phyloP scores from a whole-genome alignment of 1,140 invertebrate genomes.

The Harpegnathos saltator region DNA sequence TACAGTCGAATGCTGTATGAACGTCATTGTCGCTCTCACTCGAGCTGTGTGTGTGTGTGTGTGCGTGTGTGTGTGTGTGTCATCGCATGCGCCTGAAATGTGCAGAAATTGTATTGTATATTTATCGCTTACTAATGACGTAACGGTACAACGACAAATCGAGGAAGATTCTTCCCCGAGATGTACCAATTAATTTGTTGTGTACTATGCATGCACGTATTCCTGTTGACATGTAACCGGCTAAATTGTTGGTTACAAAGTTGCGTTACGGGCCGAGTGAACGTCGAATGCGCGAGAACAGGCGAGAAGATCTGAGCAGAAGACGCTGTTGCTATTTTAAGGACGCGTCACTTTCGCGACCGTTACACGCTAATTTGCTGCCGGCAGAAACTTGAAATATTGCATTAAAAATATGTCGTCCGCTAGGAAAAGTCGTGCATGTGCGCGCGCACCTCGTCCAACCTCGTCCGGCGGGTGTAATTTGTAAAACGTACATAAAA shows the following conservation, averaged over 20 bases:
- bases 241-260: neutral
- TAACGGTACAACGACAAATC: slow-evolving; percentile 1
- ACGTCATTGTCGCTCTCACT: slow-evolving; percentile 9
- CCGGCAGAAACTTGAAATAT: too few relatives aligned
- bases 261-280: neutral
- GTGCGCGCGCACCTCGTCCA: too few relatives aligned
- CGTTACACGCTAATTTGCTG: too few relatives aligned
- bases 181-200: neutral
- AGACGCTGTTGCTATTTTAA: neutral
- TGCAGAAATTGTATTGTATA: slow-evolving; percentile 12
- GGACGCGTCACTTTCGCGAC: neutral
- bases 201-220: too few relatives aligned
- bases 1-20: neutral
- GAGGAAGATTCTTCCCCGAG: neutral
- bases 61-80: too few relatives aligned
- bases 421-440: too few relatives aligned
- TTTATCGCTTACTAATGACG: neutral
- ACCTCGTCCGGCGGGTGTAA: too few relatives aligned
- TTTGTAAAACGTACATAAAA: too few relatives aligned
- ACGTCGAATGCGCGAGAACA: too few relatives aligned
- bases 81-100: slow-evolving; percentile 2
- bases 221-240: neutral
- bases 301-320: neutral
- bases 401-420: too few relatives aligned
- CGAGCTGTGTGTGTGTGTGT: too few relatives aligned